Conservation (phyloP, 2,888 invertebrate species). For the Epistrophe grossulariae region DNA sequence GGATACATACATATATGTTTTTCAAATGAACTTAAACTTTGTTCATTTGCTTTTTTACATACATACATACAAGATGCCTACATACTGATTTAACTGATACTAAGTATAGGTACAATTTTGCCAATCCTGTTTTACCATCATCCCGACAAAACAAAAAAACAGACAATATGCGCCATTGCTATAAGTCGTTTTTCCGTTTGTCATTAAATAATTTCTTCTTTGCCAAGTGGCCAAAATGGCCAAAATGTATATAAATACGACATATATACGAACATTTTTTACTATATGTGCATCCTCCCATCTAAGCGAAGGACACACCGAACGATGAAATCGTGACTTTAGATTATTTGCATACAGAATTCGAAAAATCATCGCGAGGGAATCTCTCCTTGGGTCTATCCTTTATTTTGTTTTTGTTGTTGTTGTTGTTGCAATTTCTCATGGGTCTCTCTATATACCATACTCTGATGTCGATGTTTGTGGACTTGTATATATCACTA, state of each 20-base stretch:
- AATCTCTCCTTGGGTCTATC: slow-evolving; percentile 66
- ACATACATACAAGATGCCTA: not conserved
- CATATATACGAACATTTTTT: slow-evolving; percentile 11
- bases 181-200: slow-evolving; percentile 57
- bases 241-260: slow-evolving; percentile 9
- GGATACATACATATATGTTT: not conserved
- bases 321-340: slow-evolving; percentile 75
- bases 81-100: slow-evolving; percentile 35
- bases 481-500: not conserved
- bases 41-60: not conserved
- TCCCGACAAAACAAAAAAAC: no score
- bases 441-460: slow-evolving; percentile 15
- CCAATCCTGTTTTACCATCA: slow-evolving; percentile 30
- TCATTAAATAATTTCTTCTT: slow-evolving; percentile 70
- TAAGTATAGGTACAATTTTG: not conserved
- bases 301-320: slow-evolving; percentile 62
- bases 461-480: not conserved
- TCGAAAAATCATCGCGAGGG: slow-evolving; percentile 74
- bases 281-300: slow-evolving; percentile 42
- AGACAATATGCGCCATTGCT: slow-evolving; percentile 50
- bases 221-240: slow-evolving; percentile 31
- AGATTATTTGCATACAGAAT: slow-evolving; percentile 75
- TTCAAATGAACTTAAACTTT: slow-evolving; percentile 6
- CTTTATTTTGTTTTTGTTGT: slow-evolving; percentile 23
- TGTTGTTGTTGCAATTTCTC: slow-evolving; percentile 14